Evolutionary conservation across 2,797 vertebrate genomes (phyloP).

Genomic region (Myotis myotis): DNA sequence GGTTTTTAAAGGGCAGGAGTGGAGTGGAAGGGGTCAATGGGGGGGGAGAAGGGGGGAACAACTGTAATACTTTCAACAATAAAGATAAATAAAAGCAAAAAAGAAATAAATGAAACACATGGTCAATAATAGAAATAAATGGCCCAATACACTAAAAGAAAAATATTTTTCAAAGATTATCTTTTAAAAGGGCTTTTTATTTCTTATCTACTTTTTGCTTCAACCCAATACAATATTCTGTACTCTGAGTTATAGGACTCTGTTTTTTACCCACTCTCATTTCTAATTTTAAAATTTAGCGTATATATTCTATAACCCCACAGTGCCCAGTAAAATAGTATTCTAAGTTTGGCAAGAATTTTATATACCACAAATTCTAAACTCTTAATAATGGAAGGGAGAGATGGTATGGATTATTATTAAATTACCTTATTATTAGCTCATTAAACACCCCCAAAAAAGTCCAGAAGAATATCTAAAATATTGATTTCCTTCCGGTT

Average conservation of each 20-base stretch:
- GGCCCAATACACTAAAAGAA: background rate
- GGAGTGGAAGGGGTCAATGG: too few species aligned
- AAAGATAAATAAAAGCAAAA: background rate
- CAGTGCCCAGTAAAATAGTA: conserved; percentile 59
- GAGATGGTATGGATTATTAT: background rate
- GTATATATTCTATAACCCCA: conserved; percentile 57
- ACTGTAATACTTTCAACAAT: too few species aligned
- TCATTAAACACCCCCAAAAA: background rate
- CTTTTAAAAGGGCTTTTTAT: conserved; percentile 13
- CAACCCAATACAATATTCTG: conserved; percentile 43
- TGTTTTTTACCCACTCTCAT: conserved; percentile 55
- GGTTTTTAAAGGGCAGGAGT: background rate
- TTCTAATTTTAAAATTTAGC: conserved; percentile 65
- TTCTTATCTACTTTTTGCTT: conserved; percentile 35
- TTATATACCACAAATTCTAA: conserved; percentile 45
- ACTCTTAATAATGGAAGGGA: conserved; percentile 38
- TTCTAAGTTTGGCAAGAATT: conserved; percentile 53
- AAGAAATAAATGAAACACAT: conserved; percentile 36
- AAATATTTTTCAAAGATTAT: background rate
- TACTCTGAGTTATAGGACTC: conserved; percentile 10
- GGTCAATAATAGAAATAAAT: conserved; percentile 20
- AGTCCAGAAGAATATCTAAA: background rate
- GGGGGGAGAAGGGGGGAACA: accelerated
- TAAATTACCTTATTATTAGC: conserved; percentile 2
- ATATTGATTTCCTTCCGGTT: background rate